Base-by-base conservation (phyloP, 2,888 invertebrate species). In the Bursaphelenchus okinawaensis region DNA sequence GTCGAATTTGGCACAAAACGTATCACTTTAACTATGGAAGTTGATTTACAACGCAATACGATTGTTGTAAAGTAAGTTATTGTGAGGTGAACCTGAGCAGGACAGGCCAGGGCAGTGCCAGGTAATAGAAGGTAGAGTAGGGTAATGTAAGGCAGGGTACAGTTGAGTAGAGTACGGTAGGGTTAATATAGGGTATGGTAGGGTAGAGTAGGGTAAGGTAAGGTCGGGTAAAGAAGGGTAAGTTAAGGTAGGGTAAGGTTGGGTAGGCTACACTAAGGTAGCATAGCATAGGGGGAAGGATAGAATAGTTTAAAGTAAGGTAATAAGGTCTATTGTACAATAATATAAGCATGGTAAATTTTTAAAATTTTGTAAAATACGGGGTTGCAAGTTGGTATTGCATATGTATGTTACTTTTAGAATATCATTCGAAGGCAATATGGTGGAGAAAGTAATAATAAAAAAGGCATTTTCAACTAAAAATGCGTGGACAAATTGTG, bases 401-500 rank as follows among this genome's bases (percentile, higher is more conserved):
- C n/a, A n/a, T 6, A 40, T 16, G 40, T 40, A n/a, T 16, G 12
- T 40, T 40, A n/a, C 16, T 40, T 40, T 40, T n/a, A 40, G 40
- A 40, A 40, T 40, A 40, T 40, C 40, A 4, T 40, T 40, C n/a
- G 3, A 40, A 40, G 40, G 40, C 40, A 40, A 40, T 12, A 40
- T 40, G 12, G 40, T 40, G 3, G 40, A 40, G 40, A 40, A 40
- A 40, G n/a, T 40, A 16, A n/a, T 40, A n/a, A 40, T 40, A 3
- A 40, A 19, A 24, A 59, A 59, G 22, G 60, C 60, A 8, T 59
- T 59, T 29, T 9, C 19, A 12, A 26, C 20, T 12, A 23, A 31
- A 20, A 59, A 59, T 29, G 24, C 12, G 7, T 69, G 66, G 63
- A 54, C 63, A 19, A 62, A 63, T 20, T 7, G 70, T 19, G 50